A percentile compares a stretch with the other conserved stretches of the same genome.
Conservation (phyloP, 2,113 vertebrate species). For the Phoxinus phoxinus region DNA sequence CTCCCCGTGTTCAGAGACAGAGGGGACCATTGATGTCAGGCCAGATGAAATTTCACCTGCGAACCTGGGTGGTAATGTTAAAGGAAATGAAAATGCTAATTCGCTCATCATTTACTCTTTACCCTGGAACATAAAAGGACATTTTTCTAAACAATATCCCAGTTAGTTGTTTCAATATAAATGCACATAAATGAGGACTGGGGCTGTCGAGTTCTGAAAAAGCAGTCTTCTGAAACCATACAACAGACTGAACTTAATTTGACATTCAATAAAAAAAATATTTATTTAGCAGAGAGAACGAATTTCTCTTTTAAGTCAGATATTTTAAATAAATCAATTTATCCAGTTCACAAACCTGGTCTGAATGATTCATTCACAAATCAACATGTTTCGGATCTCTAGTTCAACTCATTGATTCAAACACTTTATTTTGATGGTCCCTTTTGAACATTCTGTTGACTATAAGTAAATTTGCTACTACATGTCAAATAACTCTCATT, state of each 20-base stretch:
- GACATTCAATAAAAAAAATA: not conserved
- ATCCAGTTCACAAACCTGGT: not conserved
- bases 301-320: not conserved
- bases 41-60: slow-evolving; percentile 12
- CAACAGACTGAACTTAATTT: not conserved
- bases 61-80: slow-evolving; percentile 4
- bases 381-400: not conserved
- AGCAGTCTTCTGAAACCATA: not conserved
- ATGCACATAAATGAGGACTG: not conserved
- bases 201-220: not conserved
- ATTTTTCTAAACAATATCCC: not conserved
- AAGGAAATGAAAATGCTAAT: slow-evolving; percentile 2
- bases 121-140: not conserved
- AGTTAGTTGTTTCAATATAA: not conserved
- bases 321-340: not conserved
- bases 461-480: no score
- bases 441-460: no score
- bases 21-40: not conserved
- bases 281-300: not conserved
- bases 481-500: no score
- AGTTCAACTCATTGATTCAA: not conserved
- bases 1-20: not conserved
- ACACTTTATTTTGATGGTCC: no score
- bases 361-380: not conserved
- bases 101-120: not conserved